A percentile compares a stretch with the other conserved stretches of the same genome.
phyloP scores from a whole-genome alignment of 1,140 invertebrate genomes.

The Drosophila mauritiana region DNA sequence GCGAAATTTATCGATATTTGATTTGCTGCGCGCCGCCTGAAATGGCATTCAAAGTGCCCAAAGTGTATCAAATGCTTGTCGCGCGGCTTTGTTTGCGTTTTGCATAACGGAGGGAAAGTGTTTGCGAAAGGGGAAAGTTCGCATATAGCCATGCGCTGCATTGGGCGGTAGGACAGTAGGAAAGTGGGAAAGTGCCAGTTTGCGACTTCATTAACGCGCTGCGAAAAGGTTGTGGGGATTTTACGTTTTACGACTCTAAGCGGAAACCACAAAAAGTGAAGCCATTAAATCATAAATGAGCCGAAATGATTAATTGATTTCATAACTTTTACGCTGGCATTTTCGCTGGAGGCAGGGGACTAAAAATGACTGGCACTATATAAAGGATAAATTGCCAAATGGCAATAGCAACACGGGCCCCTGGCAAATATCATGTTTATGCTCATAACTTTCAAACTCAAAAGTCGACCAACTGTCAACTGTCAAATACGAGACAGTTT shows the following conservation, averaged over 20 bases:
- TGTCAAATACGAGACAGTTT: slow-evolving; percentile 80
- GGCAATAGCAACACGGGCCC: slow-evolving; percentile 25
- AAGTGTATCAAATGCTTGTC: slow-evolving; percentile 77
- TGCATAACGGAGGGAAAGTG: slow-evolving; percentile 58
- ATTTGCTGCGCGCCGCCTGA: slow-evolving; percentile 54
- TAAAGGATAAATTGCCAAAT: slow-evolving; percentile 27
- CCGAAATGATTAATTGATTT: slow-evolving; percentile 46
- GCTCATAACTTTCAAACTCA: slow-evolving; percentile 82
- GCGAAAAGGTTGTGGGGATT: slow-evolving; percentile 3
- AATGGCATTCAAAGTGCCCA: slow-evolving; percentile 25
- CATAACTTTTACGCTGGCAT: slow-evolving; percentile 33
- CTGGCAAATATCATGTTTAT: slow-evolving; percentile 73
- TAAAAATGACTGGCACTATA: slow-evolving; percentile 48
- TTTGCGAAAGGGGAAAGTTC: slow-evolving; percentile 15
- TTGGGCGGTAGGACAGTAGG: not conserved
- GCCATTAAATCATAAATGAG: slow-evolving; percentile 41
- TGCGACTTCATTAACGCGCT: slow-evolving; percentile 62
- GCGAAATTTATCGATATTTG: slow-evolving; percentile 77
- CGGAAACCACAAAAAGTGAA: slow-evolving; percentile 24
- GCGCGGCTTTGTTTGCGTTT: slow-evolving; percentile 80
- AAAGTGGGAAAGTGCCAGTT: slow-evolving; percentile 1
- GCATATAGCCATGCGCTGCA: not conserved
- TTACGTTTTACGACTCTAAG: not conserved
- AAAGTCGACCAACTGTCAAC: slow-evolving; percentile 83
- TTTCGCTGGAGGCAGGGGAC: not conserved